Base-by-base conservation (phyloP, 1,140 invertebrate species). In the Phocides pigmalion region DNA sequence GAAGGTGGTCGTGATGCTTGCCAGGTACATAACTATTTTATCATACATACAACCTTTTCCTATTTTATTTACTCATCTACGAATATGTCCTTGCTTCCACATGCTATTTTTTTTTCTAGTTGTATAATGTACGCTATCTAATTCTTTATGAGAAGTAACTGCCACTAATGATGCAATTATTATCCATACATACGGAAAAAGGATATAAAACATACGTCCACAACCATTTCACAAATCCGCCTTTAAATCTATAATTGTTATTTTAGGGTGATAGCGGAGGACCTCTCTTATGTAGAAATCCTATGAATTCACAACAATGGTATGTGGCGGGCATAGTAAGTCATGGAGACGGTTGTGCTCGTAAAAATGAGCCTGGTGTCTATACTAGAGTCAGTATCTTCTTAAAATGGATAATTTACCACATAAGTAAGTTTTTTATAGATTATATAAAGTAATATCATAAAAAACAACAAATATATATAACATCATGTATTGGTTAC, bases 1-100 rank as follows among this genome's bases (percentile, higher is more conserved):
- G 92, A 94, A 86, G 97, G 97, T 15, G 95, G 96, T 1, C 94
- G 93, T 76, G 97, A 98, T 87, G 94, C 97, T 2, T 98, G 97
- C 76, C 95, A 96, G 87, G 92, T 89, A 74, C 53, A 44, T 58
- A 28, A 28, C 25, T n/a, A 8, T 28, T 8, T 28, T 6, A 8
- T 28, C 5, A n/a, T n/a, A n/a, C n/a, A n/a, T n/a, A n/a, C n/a
- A n/a, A n/a, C n/a, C n/a, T n/a, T n/a, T n/a, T n/a, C n/a, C n/a
- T n/a, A n/a, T n/a, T n/a, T n/a, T n/a, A n/a, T n/a, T n/a, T n/a
- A n/a, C n/a, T n/a, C n/a, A n/a, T n/a, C n/a, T n/a, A n/a, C n/a
- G n/a, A n/a, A n/a, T n/a, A n/a, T n/a, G n/a, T n/a, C n/a, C n/a
- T n/a, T n/a, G n/a, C n/a, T n/a, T n/a, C n/a, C n/a, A n/a, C n/a